Conservation (phyloP, 2,888 invertebrate species). For the Drosophila villosipedis region DNA sequence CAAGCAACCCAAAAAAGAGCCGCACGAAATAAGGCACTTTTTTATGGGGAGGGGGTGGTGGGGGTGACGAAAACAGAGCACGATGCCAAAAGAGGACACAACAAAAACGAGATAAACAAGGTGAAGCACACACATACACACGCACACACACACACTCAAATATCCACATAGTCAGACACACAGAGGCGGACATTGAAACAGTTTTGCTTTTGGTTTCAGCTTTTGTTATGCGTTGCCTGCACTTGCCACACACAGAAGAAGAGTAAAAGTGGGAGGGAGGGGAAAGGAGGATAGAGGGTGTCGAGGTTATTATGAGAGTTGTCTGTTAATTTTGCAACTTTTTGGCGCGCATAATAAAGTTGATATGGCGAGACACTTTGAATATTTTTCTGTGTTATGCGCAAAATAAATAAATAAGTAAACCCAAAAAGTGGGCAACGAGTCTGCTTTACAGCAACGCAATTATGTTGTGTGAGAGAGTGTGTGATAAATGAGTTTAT, state of each 20-base stretch:
- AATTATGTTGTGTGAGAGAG: conserved; percentile 53
- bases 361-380: conserved; percentile 69
- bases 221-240: conserved; percentile 47
- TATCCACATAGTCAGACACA: background rate
- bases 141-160: background rate
- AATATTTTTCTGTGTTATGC: conserved; percentile 49
- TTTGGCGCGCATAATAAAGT: conserved; percentile 77
- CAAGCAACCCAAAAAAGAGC: conserved; percentile 48
- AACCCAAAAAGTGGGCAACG: conserved; percentile 60
- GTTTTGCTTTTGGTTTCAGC: conserved; percentile 45
- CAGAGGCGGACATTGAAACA: conserved; percentile 67
- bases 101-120: conserved; percentile 66
- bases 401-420: conserved; percentile 9
- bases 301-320: conserved; percentile 27
- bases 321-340: conserved; percentile 78
- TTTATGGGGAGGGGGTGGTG: conserved; percentile 16
- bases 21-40: conserved; percentile 44
- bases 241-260: conserved; percentile 8
- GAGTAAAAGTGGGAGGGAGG: background rate
- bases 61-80: conserved; percentile 9
- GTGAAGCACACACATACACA: conserved; percentile 33
- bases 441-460: conserved; percentile 44
- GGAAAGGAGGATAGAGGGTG: background rate
- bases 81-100: conserved; percentile 29
- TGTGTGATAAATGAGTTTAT: conserved; percentile 14